These are phyloP conservation scores for Sternarchorhynchus goeldii DNA, from an alignment of 2,797 vertebrate genomes.

Conservation along the genomic window DNA sequence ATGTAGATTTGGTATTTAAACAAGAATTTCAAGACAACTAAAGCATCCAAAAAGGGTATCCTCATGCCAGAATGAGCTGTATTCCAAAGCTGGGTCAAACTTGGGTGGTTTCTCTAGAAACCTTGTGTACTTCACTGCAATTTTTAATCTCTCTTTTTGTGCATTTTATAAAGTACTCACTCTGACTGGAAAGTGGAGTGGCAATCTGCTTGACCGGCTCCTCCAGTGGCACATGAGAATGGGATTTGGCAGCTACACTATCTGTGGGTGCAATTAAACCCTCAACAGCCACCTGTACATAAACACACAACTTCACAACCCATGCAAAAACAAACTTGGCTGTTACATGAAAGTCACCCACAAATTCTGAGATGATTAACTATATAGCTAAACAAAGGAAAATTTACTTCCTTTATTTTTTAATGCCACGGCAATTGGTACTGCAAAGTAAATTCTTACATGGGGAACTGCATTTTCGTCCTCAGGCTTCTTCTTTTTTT, in stretches of 20 bases:
- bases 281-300: slow-evolving; percentile 28
- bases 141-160: no score
- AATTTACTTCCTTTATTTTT: not conserved
- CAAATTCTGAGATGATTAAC: no score
- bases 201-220: slow-evolving; percentile 45
- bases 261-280: slow-evolving; percentile 20
- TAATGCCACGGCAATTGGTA: not conserved
- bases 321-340: not conserved
- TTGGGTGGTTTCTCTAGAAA: no score
- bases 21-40: no score
- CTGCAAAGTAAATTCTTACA: slow-evolving; percentile 63
- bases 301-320: slow-evolving; percentile 2
- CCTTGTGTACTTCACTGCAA: no score
- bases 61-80: no score
- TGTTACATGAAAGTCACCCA: not conserved
- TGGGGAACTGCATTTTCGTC: slow-evolving; percentile 75
- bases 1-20: no score
- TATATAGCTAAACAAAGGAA: no score
- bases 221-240: slow-evolving; percentile 37
- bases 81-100: no score
- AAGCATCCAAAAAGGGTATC: no score
- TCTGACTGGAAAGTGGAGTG: slow-evolving; percentile 39
- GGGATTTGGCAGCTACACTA: slow-evolving; percentile 38
- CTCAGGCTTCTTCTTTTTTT: slow-evolving; percentile 89
- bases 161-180: slow-evolving; percentile 40